Evolutionary conservation across 2,888 invertebrate genomes (phyloP).

Genomic region (Spisula solida): DNA sequence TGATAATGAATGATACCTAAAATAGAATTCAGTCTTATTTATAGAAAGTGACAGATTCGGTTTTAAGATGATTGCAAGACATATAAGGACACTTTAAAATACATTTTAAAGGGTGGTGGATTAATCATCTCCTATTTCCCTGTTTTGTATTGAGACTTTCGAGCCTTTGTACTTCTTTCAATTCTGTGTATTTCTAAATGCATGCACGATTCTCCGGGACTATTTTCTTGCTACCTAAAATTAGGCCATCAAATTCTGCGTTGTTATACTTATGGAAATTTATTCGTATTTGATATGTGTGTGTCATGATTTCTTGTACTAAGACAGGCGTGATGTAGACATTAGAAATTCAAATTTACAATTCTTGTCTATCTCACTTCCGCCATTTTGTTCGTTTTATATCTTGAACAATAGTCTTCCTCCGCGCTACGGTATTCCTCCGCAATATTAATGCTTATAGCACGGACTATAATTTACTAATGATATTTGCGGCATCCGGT

Average conservation of each 20-base stretch:
- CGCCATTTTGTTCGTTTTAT: conserved; percentile 10
- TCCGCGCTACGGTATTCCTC: neutral
- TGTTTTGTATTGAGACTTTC: no score
- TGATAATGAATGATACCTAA: neutral
- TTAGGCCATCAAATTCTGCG: conserved; percentile 12
- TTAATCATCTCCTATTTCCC: no score
- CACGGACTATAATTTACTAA: neutral
- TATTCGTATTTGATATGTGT: neutral
- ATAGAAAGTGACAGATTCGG: neutral
- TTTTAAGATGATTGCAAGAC: neutral
- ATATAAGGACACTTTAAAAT: neutral
- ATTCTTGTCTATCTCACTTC: neutral
- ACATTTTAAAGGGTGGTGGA: no score
- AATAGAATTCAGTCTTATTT: conserved; percentile 5
- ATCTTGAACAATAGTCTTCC: conserved; percentile 1
- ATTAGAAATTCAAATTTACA: conserved; percentile 17
- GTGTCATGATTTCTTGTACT: neutral
- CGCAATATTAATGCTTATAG: neutral
- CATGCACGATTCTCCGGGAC: neutral
- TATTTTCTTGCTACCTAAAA: neutral
- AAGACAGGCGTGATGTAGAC: conserved; percentile 6
- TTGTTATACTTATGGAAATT: neutral
- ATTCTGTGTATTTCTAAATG: neutral
- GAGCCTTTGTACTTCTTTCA: neutral
- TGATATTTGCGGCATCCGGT: conserved; percentile 6